A percentile compares a stretch with the other conserved stretches of the same genome.
Evolutionary conservation across 2,797 vertebrate species (phyloP).

Genomic region (Spheniscus humboldti): DNA sequence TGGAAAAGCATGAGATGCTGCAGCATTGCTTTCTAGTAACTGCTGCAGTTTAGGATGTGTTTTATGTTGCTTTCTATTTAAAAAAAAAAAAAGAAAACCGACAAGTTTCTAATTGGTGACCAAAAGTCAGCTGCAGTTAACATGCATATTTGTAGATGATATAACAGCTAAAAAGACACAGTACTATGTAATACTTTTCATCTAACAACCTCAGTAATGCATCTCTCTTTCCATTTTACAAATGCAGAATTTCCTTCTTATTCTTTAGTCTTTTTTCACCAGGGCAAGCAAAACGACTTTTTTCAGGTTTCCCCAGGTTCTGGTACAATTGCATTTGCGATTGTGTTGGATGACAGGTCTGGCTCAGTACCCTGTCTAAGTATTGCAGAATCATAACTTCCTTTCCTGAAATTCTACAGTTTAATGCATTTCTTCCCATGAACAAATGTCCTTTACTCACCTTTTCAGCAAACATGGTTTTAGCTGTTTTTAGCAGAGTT

Average conservation of each 20-base stretch:
- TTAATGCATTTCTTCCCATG: background rate
- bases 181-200: background rate
- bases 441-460: background rate
- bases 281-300: background rate
- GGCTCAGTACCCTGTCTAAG: background rate
- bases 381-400: background rate
- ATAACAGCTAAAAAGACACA: background rate
- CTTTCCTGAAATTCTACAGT: background rate
- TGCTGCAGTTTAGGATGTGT: background rate
- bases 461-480: background rate
- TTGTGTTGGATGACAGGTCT: background rate
- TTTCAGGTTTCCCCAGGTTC: background rate
- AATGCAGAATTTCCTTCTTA: background rate
- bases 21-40: background rate
- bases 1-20: background rate
- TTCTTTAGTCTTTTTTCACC: background rate
- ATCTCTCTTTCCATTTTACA: background rate
- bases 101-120: background rate
- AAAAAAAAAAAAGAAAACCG: background rate
- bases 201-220: background rate
- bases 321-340: rapidly evolving
- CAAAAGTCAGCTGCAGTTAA: background rate
- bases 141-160: background rate
- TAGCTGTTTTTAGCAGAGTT: background rate
- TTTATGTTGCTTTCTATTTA: background rate